phyloP scores from a whole-genome alignment of 2,113 vertebrate species.

The Ascaphus truei region DNA sequence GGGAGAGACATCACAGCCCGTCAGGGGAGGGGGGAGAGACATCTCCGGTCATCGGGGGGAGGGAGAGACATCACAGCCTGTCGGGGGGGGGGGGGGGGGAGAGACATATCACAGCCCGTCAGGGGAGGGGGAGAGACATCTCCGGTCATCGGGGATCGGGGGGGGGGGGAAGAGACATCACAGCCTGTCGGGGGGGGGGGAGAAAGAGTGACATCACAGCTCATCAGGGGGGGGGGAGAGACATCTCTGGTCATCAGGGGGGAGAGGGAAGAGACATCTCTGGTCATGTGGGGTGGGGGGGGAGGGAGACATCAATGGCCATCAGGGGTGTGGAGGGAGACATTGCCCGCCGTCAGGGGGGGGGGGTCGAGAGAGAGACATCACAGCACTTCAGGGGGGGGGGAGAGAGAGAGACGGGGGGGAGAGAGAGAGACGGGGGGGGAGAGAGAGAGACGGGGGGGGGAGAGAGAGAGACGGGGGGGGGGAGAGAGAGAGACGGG shows the following conservation, averaged over 20 bases:
- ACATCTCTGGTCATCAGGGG: neutral
- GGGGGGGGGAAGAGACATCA: neutral
- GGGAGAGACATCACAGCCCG: neutral
- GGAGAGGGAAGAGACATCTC: neutral
- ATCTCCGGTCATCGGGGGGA: neutral
- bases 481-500: neutral
- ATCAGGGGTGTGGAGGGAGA: neutral
- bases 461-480: too few species aligned
- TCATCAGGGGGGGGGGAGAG: neutral
- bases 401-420: slow-evolving; percentile 8
- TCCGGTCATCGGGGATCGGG: neutral
- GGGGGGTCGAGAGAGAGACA: too few species aligned
- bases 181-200: slow-evolving; percentile 24
- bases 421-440: too few species aligned
- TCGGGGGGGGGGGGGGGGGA: too few species aligned
- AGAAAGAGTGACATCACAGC: neutral
- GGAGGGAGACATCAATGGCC: neutral
- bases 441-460: too few species aligned
- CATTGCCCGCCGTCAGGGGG: slow-evolving; percentile 5
- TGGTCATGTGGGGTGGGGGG: slow-evolving; percentile 20
- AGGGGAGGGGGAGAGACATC: neutral
- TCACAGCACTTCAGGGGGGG: neutral
- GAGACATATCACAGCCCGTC: too few species aligned
- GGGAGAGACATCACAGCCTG: neutral
- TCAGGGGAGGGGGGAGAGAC: neutral